Evolutionary conservation across 2,113 vertebrate genomes (phyloP), one percentile per base, ranked within the genome.

Genomic region (Anguilla japonica): DNA sequence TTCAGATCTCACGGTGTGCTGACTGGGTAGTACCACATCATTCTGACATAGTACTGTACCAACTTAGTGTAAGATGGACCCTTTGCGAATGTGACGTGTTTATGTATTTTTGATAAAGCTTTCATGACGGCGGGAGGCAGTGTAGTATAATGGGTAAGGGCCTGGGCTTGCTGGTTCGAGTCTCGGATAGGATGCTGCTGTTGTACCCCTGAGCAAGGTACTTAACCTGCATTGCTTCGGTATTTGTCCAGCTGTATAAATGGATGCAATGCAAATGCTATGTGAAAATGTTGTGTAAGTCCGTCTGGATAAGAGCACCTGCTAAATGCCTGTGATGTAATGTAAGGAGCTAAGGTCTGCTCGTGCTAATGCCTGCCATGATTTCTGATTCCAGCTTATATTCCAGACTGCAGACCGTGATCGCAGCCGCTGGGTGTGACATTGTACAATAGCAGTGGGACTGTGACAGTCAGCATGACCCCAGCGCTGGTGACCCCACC

Each of bases 381-480:
- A 16, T 56, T 83, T 57, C 43, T 41, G 29, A 40, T 85, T 80
- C 11, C 78, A 85, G 78, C 15, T 39, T 11, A 85, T 53, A 34
- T 75, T 75, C n/a, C 4, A 41, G 81, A n/a, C 22, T 3, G 22
- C 43, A 53, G 81, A 14, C 39, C n/a, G 50, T 81, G 34, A 57
- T 7, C 34, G 6, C 29, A 34, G 56, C 78, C 8, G 81, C 18
- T 2, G 75, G 75, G 79, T n/a, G 41, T 85, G 78, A 80, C 78
- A 57, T 46, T 50, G 40, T 78, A 67, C 60, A 1, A 8, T 26
- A 16, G 22, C 20, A 29, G 78, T 41, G 75, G 89, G 84, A 84
- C 63, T 41, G 39, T 89, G 87, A 89, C 2, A 79, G 50, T 14
- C 57, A 87, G 79, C 67, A 87, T 86, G 85, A 71, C 43, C 84